Evolutionary conservation across 2,888 invertebrate genomes (phyloP).

Genomic region (Drosophila borealis): DNA sequence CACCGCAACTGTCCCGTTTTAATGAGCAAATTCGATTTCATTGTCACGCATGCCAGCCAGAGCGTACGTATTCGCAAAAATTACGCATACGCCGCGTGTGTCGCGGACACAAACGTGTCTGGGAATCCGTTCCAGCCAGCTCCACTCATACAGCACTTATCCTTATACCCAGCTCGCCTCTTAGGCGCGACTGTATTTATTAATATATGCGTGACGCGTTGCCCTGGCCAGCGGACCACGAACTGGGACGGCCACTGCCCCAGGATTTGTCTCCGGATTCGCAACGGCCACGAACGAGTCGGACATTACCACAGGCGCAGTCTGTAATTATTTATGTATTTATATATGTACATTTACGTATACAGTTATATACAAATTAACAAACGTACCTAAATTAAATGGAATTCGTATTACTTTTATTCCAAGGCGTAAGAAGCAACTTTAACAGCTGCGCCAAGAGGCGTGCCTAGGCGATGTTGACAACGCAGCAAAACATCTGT

Average conservation of each 20-base stretch:
- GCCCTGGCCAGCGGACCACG: slow-evolving; percentile 47
- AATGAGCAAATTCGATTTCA: slow-evolving; percentile 79
- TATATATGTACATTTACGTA: not conserved
- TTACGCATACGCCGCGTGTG: slow-evolving; percentile 67
- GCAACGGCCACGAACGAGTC: not conserved
- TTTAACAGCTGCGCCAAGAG: slow-evolving; percentile 21
- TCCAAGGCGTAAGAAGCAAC: slow-evolving; percentile 4
- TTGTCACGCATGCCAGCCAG: slow-evolving; percentile 62
- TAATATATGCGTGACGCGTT: slow-evolving; percentile 76
- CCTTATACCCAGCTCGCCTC: slow-evolving; percentile 16
- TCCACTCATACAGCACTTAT: slow-evolving; percentile 41
- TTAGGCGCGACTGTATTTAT: slow-evolving; percentile 56
- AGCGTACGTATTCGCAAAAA: slow-evolving; percentile 48
- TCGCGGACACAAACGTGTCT: slow-evolving; percentile 71
- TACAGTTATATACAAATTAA: slow-evolving; percentile 4
- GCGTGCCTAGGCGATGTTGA: slow-evolving; percentile 8
- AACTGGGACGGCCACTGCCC: slow-evolving; percentile 1
- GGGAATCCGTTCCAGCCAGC: slow-evolving; percentile 60
- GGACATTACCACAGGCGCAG: slow-evolving; percentile 23
- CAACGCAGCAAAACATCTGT: too few relatives aligned
- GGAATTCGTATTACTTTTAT: slow-evolving; percentile 17
- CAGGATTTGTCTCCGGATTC: slow-evolving; percentile 11
- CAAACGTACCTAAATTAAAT: slow-evolving; percentile 39
- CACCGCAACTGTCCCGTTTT: slow-evolving; percentile 60
- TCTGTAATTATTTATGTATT: slow-evolving; percentile 51